Percentiles rank a stretch among this genome's conserved stretches.
Evolutionary conservation across 2,113 vertebrate genomes (phyloP).

Genomic region (Ageneiosus marmoratus): DNA sequence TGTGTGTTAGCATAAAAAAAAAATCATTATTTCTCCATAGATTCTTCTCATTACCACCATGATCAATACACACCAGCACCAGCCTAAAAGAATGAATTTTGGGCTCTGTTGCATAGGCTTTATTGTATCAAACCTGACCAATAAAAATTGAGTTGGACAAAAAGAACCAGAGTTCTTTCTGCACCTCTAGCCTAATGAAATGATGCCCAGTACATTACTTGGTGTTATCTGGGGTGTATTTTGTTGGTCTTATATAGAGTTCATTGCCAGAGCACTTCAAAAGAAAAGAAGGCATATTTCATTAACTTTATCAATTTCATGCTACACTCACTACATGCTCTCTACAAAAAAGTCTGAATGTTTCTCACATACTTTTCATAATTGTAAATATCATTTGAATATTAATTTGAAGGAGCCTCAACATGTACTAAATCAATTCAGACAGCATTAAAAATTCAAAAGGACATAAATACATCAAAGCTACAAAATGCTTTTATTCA

Average conservation of each 20-base stretch:
- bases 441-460: slow-evolving; percentile 11
- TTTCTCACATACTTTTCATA: slow-evolving; percentile 37
- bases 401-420: slow-evolving; percentile 7
- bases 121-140: slow-evolving; percentile 35
- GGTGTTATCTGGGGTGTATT: slow-evolving; percentile 17
- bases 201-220: neutral
- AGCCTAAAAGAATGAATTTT: slow-evolving; percentile 21
- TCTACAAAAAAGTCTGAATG: slow-evolving; percentile 36
- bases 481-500: neutral
- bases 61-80: slow-evolving; percentile 51
- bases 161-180: slow-evolving; percentile 13
- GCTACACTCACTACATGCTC: slow-evolving; percentile 6
- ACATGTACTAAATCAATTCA: slow-evolving; percentile 20
- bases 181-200: slow-evolving; percentile 5
- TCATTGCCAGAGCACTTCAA: slow-evolving; percentile 18
- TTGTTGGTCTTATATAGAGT: neutral
- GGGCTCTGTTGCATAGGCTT: slow-evolving; percentile 4
- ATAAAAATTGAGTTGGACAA: slow-evolving; percentile 13
- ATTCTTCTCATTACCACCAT: slow-evolving; percentile 47
- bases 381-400: slow-evolving; percentile 13
- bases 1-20: slow-evolving; percentile 46
- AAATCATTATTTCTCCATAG: slow-evolving; percentile 58
- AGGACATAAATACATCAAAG: neutral
- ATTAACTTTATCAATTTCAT: slow-evolving; percentile 35
- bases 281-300: slow-evolving; percentile 15